phyloP scores from a whole-genome alignment of 2,888 invertebrate genomes.

The Lochmaea capreae region DNA sequence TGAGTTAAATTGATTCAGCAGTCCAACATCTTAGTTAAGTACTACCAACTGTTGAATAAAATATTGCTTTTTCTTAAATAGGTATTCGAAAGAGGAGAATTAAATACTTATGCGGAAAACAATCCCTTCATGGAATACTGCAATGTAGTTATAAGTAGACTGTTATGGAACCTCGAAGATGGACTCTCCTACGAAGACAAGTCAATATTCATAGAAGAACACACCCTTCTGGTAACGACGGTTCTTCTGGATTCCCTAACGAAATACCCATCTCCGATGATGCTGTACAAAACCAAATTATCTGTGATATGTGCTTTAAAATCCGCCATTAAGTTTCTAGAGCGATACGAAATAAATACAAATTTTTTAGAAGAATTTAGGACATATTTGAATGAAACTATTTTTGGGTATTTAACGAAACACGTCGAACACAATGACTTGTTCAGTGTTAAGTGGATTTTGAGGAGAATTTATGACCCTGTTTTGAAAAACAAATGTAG shows the following conservation, averaged over 20 bases:
- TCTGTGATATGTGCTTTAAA: constrained; percentile 56
- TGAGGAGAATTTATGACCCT: constrained; percentile 51
- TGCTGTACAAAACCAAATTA: constrained; percentile 53
- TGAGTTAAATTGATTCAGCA: no score
- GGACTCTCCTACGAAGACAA: constrained; percentile 56
- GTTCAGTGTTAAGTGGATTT: constrained; percentile 52
- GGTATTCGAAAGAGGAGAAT: constrained; percentile 75
- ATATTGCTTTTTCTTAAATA: constrained; percentile 49
- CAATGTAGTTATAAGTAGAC: constrained; percentile 46
- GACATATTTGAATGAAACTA: constrained; percentile 49
- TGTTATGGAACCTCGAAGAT: constrained; percentile 54
- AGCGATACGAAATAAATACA: constrained; percentile 47
- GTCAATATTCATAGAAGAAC: constrained; percentile 59
- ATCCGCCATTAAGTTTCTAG: constrained; percentile 52
- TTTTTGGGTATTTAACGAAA: constrained; percentile 50
- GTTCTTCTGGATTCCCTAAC: constrained; percentile 53
- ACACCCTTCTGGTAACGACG: constrained; percentile 56
- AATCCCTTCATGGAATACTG: constrained; percentile 49
- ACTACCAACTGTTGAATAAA: not conserved
- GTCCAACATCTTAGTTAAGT: no score
- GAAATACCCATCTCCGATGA: constrained; percentile 53
- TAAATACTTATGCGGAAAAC: constrained; percentile 71
- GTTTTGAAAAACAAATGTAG: constrained; percentile 37
- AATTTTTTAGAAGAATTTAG: constrained; percentile 50
- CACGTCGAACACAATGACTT: constrained; percentile 51